Evolutionary conservation across 2,888 invertebrate species (phyloP).

Genomic region (Sepiola atlantica): DNA sequence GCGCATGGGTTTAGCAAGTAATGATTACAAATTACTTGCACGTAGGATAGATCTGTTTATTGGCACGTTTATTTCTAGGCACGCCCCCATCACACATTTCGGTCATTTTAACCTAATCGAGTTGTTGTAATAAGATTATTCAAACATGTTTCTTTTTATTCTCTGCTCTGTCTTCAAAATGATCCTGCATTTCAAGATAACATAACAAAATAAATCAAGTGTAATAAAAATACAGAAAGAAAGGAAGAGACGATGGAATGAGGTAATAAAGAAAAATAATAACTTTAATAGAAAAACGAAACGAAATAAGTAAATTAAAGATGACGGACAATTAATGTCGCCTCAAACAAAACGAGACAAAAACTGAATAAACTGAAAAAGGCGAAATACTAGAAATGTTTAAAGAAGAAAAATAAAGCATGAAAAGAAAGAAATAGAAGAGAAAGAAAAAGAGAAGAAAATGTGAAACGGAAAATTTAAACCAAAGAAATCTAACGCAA

Average conservation of each 20-base stretch:
- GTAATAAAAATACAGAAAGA: neutral
- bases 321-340: neutral
- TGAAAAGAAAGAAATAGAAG: neutral
- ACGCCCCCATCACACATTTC: neutral
- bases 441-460: neutral
- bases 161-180: neutral
- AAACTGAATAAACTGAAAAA: neutral
- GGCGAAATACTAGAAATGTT: neutral
- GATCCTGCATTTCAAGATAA: neutral
- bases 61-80: neutral
- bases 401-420: neutral
- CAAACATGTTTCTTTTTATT: neutral
- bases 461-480: neutral
- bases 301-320: neutral
- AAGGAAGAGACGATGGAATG: neutral
- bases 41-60: neutral
- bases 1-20: neutral
- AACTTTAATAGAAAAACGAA: neutral
- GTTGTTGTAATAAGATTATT: neutral
- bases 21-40: neutral
- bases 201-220: neutral
- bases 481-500: no score
- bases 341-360: neutral
- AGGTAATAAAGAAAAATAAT: neutral
- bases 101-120: neutral